Evolutionary conservation across 1,140 invertebrate species (phyloP).

Genomic region (Tetraneura akinire): DNA sequence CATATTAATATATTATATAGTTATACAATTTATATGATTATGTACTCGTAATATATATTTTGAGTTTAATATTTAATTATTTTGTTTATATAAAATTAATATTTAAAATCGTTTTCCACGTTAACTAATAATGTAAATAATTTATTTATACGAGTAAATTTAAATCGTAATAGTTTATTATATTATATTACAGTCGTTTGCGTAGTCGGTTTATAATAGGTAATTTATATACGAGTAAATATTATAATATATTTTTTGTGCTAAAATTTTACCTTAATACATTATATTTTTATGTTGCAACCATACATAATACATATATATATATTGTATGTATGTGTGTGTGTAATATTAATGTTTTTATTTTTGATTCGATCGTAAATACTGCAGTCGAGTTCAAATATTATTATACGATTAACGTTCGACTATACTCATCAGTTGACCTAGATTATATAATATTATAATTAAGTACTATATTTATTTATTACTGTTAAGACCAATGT

Average conservation of each 20-base stretch:
- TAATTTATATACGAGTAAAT: no score
- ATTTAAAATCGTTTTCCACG: slow-evolving; percentile 3
- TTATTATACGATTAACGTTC: not conserved
- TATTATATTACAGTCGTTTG: not conserved
- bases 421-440: not conserved
- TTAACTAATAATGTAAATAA: slow-evolving; percentile 38
- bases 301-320: no score
- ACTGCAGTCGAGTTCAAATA: not conserved
- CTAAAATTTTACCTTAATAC: not conserved
- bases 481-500: not conserved
- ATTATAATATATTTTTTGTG: not conserved
- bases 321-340: no score
- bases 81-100: not conserved
- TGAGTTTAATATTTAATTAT: not conserved
- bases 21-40: not conserved
- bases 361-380: not conserved
- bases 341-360: not conserved
- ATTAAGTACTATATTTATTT: no score
- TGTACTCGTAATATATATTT: not conserved
- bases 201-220: not conserved
- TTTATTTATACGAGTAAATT: slow-evolving; percentile 25
- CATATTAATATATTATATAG: no score
- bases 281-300: not conserved
- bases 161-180: slow-evolving; percentile 13
- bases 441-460: not conserved